A percentile compares a stretch with the other conserved stretches of the same genome.
Evolutionary conservation across 2,797 vertebrate species (phyloP).

Genomic region (Amblyopsis hoosieri): DNA sequence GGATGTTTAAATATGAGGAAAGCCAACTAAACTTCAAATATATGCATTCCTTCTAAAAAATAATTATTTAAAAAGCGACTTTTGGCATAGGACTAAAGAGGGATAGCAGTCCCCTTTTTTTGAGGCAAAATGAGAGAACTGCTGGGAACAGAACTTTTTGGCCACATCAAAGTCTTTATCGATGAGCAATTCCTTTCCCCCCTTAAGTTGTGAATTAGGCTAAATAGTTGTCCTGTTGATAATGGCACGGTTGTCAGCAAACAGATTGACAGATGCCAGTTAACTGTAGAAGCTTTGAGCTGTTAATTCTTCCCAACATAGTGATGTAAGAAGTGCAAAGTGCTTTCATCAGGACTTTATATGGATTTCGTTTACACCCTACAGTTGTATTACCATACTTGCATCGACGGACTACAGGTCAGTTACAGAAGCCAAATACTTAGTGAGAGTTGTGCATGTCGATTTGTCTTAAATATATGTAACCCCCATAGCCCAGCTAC

Average conservation of each 20-base stretch:
- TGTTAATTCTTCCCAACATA: constrained; percentile 63
- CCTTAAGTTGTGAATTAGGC: constrained; percentile 47
- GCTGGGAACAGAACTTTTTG: constrained; percentile 69
- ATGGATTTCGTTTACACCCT: constrained; percentile 75
- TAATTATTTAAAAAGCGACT: constrained; percentile 18
- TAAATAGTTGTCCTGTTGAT: constrained; percentile 44
- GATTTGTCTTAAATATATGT: constrained; percentile 58
- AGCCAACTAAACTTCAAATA: constrained; percentile 77
- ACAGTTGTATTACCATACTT: constrained; percentile 75
- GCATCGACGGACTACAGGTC: constrained; percentile 80
- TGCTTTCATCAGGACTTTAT: constrained; percentile 73
- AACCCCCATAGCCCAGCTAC: constrained; percentile 64
- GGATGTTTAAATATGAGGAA: constrained; percentile 34
- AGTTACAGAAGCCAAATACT: constrained; percentile 77
- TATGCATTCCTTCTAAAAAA: constrained; percentile 41
- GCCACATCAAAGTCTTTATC: constrained; percentile 69
- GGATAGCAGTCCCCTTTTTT: constrained; percentile 72
- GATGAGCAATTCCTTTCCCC: constrained; percentile 51
- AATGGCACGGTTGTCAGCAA: constrained; percentile 37
- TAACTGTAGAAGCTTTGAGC: constrained; percentile 43
- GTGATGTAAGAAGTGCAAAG: constrained; percentile 73
- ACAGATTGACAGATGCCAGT: constrained; percentile 38
- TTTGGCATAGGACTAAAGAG: constrained; percentile 76
- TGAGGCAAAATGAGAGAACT: constrained; percentile 71
- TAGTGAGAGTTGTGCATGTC: constrained; percentile 76